Percentiles rank a stretch among this genome's conserved stretches.
Evolutionary conservation across 2,888 invertebrate species (phyloP).

Genomic region (Campoletis raptor): DNA sequence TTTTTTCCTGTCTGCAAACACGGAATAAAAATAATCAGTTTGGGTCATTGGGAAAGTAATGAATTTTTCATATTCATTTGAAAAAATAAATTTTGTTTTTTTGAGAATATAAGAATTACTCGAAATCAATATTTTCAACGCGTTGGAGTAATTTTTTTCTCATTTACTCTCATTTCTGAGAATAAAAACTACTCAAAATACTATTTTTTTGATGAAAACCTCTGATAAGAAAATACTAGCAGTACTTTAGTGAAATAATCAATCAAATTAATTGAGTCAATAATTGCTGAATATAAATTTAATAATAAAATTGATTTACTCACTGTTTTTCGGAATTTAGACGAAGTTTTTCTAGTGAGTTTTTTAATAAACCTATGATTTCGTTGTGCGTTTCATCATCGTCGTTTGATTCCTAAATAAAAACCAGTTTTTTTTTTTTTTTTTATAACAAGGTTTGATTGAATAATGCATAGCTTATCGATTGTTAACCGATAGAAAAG

Average conservation of each 20-base stretch:
- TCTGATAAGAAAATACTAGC: background rate
- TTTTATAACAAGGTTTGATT: background rate
- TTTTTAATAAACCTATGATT: slow-evolving; percentile 69
- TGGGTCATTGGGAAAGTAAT: background rate
- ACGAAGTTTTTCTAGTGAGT: slow-evolving; percentile 69
- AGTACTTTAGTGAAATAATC: background rate
- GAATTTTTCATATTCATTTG: no score
- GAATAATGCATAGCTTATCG: background rate
- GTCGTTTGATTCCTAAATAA: slow-evolving; percentile 80
- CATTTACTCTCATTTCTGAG: background rate
- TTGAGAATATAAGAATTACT: no score
- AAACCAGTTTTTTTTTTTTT: background rate
- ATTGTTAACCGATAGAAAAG: background rate
- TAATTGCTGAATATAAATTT: background rate
- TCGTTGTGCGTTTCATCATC: slow-evolving; percentile 28
- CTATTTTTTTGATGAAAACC: background rate
- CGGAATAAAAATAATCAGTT: background rate
- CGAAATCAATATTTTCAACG: no score
- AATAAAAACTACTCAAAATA: background rate
- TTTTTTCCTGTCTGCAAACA: slow-evolving; percentile 73
- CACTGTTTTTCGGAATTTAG: slow-evolving; percentile 64
- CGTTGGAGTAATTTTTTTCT: no score
- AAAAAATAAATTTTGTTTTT: no score
- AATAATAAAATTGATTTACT: background rate
- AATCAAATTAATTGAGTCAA: background rate